These are phyloP conservation scores for Antheraea mylitta DNA, from an alignment of 1,140 invertebrate genomes.

Conservation along the genomic window DNA sequence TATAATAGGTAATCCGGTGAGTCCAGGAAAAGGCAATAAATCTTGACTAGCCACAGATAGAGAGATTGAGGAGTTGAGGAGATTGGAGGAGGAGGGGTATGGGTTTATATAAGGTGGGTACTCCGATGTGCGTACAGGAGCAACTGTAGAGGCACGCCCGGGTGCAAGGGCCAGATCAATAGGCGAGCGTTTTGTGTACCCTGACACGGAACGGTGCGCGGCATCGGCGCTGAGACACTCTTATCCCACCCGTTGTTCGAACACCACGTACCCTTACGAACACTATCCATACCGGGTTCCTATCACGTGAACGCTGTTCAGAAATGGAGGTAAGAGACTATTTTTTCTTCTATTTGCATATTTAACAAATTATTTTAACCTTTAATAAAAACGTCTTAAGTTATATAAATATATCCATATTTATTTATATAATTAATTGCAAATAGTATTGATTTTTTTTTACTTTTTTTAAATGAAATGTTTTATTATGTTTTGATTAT, in stretches of 20 bases:
- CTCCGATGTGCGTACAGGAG: conserved; percentile 35
- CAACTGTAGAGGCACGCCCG: conserved; percentile 32
- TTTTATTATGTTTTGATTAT: too few relatives aligned
- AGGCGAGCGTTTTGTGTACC: conserved; percentile 48
- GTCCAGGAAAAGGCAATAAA: conserved; percentile 65
- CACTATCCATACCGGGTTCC: background rate
- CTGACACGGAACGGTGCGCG: conserved; percentile 19
- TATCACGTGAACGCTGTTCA: background rate
- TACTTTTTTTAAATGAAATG: too few relatives aligned
- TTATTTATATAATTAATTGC: too few relatives aligned
- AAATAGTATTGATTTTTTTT: too few relatives aligned
- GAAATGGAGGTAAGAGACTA: conserved; percentile 8
- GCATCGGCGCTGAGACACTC: conserved; percentile 40
- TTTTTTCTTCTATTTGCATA: background rate
- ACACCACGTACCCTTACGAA: conserved; percentile 3
- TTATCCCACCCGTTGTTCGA: conserved; percentile 16
- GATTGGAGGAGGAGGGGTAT: conserved; percentile 28
- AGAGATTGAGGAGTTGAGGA: conserved; percentile 38
- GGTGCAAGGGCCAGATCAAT: conserved; percentile 59
- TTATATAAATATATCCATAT: too few relatives aligned
- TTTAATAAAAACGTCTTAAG: too few relatives aligned
- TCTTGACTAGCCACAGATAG: conserved; percentile 56
- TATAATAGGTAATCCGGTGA: conserved; percentile 49
- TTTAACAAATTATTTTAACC: too few relatives aligned
- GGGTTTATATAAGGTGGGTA: background rate